Evolutionary conservation across 2,888 invertebrate species (phyloP).

Genomic region (Drosophila nr. medialis): DNA sequence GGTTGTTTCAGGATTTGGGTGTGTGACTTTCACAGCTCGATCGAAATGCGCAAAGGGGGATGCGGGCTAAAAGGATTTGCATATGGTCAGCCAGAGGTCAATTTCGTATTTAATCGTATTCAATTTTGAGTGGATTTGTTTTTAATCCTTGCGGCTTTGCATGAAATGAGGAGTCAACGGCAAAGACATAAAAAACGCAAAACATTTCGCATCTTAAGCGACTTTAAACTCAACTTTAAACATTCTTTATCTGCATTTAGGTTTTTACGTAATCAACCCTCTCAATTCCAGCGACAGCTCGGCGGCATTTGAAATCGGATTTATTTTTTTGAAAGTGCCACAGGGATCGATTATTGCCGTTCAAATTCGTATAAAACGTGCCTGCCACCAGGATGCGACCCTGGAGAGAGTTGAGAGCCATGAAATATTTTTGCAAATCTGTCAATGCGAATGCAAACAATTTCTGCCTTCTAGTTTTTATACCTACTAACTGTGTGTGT

Average conservation of each 20-base stretch:
- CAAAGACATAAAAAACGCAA: constrained; percentile 14
- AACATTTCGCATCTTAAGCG: constrained; percentile 8
- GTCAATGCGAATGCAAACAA: constrained; percentile 47
- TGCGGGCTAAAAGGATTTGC: constrained; percentile 46
- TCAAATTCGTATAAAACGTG: constrained; percentile 85
- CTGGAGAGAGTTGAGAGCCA: constrained; percentile 23
- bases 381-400: constrained; percentile 51
- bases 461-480: constrained; percentile 3
- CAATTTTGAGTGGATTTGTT: constrained; percentile 78
- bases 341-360: constrained; percentile 85
- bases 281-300: neutral
- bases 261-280: constrained; percentile 25
- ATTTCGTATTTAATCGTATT: constrained; percentile 76
- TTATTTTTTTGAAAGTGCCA: constrained; percentile 82
- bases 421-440: constrained; percentile 57
- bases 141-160: constrained; percentile 66
- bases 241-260: neutral
- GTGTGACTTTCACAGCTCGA: constrained; percentile 73
- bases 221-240: constrained; percentile 42
- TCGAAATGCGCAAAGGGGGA: constrained; percentile 21
- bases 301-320: constrained; percentile 79
- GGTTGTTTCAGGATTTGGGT: neutral
- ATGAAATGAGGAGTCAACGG: constrained; percentile 53
- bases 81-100: constrained; percentile 75
- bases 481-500: constrained; percentile 10